These are phyloP conservation scores for Parnassius smintheus DNA, from an alignment of 2,888 invertebrate species.

Conservation along the genomic window DNA sequence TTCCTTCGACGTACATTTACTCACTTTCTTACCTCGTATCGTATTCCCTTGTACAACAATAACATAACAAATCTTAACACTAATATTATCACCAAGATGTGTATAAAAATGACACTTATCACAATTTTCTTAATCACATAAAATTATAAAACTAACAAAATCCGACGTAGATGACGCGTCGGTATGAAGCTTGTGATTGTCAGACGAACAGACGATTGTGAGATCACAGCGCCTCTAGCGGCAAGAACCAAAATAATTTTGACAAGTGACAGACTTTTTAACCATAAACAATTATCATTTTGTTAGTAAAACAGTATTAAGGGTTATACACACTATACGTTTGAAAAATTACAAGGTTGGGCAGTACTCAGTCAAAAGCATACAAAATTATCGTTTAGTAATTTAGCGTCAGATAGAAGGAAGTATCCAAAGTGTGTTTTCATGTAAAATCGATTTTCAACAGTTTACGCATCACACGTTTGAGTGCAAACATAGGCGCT, in stretches of 20 bases:
- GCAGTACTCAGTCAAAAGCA: too few species aligned
- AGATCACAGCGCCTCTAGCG: constrained; percentile 42
- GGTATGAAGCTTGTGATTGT: constrained; percentile 65
- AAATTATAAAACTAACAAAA: constrained; percentile 74
- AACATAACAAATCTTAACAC: constrained; percentile 78
- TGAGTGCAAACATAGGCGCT: too few species aligned
- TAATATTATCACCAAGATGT: constrained; percentile 76
- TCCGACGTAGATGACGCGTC: constrained; percentile 75
- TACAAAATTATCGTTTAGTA: too few species aligned
- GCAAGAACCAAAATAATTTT: constrained; percentile 25
- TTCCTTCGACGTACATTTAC: constrained; percentile 49
- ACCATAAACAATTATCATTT: constrained; percentile 7
- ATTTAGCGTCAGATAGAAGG: too few species aligned
- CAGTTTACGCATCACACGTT: too few species aligned
- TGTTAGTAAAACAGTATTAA: constrained; percentile 1
- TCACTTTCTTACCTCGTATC: constrained; percentile 70
- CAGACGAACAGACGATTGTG: constrained; percentile 34
- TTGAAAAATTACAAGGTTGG: too few species aligned
- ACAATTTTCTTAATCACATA: constrained; percentile 77
- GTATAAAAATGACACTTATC: constrained; percentile 79
- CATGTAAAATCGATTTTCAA: too few species aligned
- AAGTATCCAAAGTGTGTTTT: too few species aligned
- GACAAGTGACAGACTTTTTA: constrained; percentile 17
- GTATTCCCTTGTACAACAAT: constrained; percentile 69
- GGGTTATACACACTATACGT: not conserved